Base-by-base conservation (phyloP, 2,888 invertebrate species). In the Colletes collaris region DNA sequence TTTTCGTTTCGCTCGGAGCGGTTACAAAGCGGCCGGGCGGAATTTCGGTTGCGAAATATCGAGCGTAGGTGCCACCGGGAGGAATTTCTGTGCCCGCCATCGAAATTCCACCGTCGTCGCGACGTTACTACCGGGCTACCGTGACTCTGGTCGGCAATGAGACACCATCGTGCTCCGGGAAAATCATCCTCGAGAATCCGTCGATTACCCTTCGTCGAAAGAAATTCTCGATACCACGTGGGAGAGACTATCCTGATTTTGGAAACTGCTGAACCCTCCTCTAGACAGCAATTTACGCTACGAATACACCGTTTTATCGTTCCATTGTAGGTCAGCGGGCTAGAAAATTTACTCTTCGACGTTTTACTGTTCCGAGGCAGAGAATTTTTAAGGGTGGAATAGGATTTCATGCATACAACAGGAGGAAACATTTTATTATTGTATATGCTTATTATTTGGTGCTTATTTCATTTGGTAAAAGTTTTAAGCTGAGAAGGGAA, bases 1-100 rank as follows among this genome's bases (percentile, higher is more conserved):
- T 90, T 92, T 92, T 92, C 92, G 85, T 92, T 92, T 89, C 87
- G 86, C 86, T 86, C 58, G 66, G 44, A 70, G 70, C 71, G 77
- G 56, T 71, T 66, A 76, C 76, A 77, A 79, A 77, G 56, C 74
- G 63, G 7, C 16, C 53, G 6, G 56, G 27, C 46, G 65, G 75
- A 81, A 81, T 75, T 75, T 75, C 68, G 53, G 70, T 82, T 82
- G 82, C 82, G 77, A 81, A 81, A 81, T 55, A 65, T 44, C 59
- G 37, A 49, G 49, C 49, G 59, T 60, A 67, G 71, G 71, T 73
- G 74, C 59, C 50, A 55, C 46, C 49, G 52, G 16, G 5, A 16
- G 19, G 52, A 65, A 49, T 58, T 63, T 50, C 35, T 40, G 19
- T 64, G n/a, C 8, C 19, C 13, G 11, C 11, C 49, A 16, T 59